Evolutionary conservation across 2,888 invertebrate species (phyloP), one percentile per base, ranked within the genome.

Genomic region (Prosapia bicincta): DNA sequence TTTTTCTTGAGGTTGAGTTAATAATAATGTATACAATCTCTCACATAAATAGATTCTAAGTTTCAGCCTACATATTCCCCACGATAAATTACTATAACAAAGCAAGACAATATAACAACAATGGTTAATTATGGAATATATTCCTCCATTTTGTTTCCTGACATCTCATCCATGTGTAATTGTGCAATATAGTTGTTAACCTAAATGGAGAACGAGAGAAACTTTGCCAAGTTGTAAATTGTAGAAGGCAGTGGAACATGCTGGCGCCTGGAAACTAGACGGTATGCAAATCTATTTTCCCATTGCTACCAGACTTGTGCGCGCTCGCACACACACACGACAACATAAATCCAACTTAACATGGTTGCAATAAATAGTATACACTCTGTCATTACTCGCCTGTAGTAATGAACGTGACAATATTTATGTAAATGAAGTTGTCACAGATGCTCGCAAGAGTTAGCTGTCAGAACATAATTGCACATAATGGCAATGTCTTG

Each of bases 181-280:
- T 13, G 15, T 13, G 2, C 15, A 38, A 13, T 54, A 54, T 13
- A 54, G 54, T 20, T 20, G 20, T 20, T 20, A 54, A 54, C n/a
- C 54, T 54, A 54, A 20, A n/a, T 20, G 54, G 9, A 38, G 38
- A 38, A 30, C 5, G 30, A 30, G 30, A 30, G 54, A n/a, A 54
- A 54, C 54, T 5, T 20, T 54, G 54, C 54, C 54, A 54, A 54
- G 54, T 20, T 54, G 13, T 54, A 54, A 54, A 54, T 54, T 54
- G n/a, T 15, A 7, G 7, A 9, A 54, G 20, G 54, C 54, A 54
- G 54, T 13, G 54, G 54, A 54, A 54, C 54, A 20, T 20, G n/a
- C 54, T 54, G 54, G 54, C 54, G 54, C 54, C 54, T 54, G 54
- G n/a, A 54, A 54, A 54, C 54, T n/a, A 54, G 54, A 54, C 54